Evolutionary conservation across 2,113 vertebrate genomes (phyloP), one percentile per base, ranked within the genome.

Genomic region (Platichthys stellatus): DNA sequence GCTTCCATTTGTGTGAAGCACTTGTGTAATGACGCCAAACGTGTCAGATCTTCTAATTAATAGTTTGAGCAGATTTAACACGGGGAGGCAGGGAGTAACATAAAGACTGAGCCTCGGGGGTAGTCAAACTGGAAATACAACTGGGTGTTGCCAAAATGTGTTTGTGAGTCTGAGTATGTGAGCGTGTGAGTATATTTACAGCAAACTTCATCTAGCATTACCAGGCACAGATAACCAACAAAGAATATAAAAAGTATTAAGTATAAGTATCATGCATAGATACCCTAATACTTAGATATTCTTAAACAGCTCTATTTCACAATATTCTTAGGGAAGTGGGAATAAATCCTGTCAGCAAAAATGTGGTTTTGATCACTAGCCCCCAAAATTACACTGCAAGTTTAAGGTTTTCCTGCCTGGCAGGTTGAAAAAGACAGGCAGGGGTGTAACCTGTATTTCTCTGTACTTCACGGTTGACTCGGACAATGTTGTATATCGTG

Each of bases 51-150:
- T 18, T 57, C 40, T 49, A 21, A 56, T 78, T 76, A 14, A 66
- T 80, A 56, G 63, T 68, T 73, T 61, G 47, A 31, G 45, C 60
- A 64, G 21, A 73, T 74, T 71, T 61, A 69, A 86, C 69, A 20
- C 12, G 58, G 51, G 11, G 43, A 64, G 62, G 47, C 59, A 71
- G 49, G 35, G 72, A 81, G 86, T 65, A 80, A 88, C 85, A 70
- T 58, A 56, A 83, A 77, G 84, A 91, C 84, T 79, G 81, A 88
- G 78, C 81, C 71, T 59, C 26, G 62, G 80, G 84, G 68, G 31
- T 45, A 84, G 90, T 87, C 86, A 85, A 86, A 93, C 92, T 88
- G 89, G 92, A 92, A 92, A 90, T 81, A 84, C 91, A 81, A 89
- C 89, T 78, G 72, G 74, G 75, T 83, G 86, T 85, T 84, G 76